These are phyloP conservation scores for Gryllus bimaculatus DNA, from an alignment of 1,140 invertebrate genomes.

Conservation along the genomic window DNA sequence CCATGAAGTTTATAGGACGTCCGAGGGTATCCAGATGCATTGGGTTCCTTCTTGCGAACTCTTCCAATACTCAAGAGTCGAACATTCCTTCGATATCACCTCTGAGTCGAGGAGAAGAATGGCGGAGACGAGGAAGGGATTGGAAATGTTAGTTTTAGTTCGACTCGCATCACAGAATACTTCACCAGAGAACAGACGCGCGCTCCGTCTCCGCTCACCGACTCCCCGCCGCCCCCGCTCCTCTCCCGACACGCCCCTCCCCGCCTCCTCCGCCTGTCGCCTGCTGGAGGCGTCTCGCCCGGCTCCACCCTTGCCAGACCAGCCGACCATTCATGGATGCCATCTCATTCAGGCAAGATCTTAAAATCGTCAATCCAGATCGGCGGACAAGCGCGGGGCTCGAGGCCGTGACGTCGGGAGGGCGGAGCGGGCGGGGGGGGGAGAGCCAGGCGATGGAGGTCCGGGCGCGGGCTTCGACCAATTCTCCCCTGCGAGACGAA, in stretches of 20 bases:
- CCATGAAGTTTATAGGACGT: conserved; percentile 11
- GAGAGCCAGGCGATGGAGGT: not conserved
- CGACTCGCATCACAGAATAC: not conserved
- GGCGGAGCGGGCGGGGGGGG: too few species aligned
- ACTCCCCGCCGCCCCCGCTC: not conserved
- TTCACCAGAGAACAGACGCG: not conserved
- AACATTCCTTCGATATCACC: conserved; percentile 16
- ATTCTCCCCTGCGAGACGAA: not conserved
- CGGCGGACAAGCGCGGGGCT: not conserved
- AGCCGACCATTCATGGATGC: conserved; percentile 2
- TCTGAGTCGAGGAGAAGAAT: not conserved
- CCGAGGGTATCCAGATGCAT: conserved; percentile 12
- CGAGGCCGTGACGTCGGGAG: not conserved
- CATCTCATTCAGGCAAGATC: conserved; percentile 11
- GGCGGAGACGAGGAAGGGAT: not conserved
- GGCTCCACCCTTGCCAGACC: not conserved
- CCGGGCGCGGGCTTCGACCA: not conserved
- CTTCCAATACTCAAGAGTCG: conserved; percentile 3
- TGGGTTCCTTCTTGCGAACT: conserved; percentile 6
- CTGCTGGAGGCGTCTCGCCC: not conserved
- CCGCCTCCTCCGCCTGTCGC: not conserved
- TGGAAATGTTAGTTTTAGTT: conserved; percentile 5
- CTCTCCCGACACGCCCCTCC: not conserved
- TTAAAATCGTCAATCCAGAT: conserved; percentile 15
- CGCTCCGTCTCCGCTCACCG: too few species aligned